Percentiles rank a stretch among this genome's conserved stretches.
Conservation (phyloP, 2,797 vertebrate genomes). For the Ambastaia sidthimunki region DNA sequence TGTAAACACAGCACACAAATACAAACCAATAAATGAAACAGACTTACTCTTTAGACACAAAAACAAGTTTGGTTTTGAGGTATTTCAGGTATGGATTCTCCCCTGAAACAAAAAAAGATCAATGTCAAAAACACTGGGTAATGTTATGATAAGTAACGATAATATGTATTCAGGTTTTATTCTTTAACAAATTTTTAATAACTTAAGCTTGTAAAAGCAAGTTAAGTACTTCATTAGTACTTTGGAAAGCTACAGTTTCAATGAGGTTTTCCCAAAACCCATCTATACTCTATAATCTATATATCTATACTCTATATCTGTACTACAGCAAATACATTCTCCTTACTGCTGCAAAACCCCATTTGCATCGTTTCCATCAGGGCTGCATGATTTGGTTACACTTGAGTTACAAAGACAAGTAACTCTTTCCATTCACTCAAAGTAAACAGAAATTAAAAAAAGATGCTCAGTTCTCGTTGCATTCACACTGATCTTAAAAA, state of each 20-base stretch:
- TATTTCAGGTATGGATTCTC: constrained; percentile 75
- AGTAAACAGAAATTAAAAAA: neutral
- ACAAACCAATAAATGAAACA: constrained; percentile 4
- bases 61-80: constrained; percentile 80
- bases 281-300: too few relatives aligned
- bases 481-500: too few relatives aligned
- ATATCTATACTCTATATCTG: too few relatives aligned
- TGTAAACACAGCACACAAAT: constrained; percentile 8
- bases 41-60: constrained; percentile 82
- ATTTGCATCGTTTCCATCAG: neutral
- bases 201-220: too few relatives aligned
- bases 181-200: too few relatives aligned
- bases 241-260: too few relatives aligned
- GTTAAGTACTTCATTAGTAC: too few relatives aligned
- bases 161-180: too few relatives aligned
- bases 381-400: neutral
- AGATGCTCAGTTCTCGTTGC: neutral
- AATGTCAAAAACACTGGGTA: neutral
- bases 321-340: too few relatives aligned
- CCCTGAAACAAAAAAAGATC: constrained; percentile 66
- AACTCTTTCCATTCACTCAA: too few relatives aligned
- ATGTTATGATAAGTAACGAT: too few relatives aligned
- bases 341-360: neutral
- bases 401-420: neutral
- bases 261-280: too few relatives aligned